Conservation (phyloP, 2,888 invertebrate genomes). For the Cetonia aurata region DNA sequence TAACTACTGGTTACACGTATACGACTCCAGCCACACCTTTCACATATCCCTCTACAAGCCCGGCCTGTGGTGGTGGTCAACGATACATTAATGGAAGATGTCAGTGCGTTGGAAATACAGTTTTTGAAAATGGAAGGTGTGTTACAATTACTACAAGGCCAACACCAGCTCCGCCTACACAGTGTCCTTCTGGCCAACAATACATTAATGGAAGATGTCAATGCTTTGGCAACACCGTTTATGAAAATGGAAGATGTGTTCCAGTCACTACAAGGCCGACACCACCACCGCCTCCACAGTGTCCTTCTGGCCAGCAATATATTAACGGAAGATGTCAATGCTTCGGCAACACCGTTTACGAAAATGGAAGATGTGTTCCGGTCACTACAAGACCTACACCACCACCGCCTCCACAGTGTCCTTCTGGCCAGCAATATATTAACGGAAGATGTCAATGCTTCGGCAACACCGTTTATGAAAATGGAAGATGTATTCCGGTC, state of each 20-base stretch:
- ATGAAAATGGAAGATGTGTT: conserved; percentile 31
- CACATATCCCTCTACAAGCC: conserved; percentile 37
- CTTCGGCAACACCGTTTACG: not conserved
- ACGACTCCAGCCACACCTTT: conserved; percentile 34
- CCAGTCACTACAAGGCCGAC: conserved; percentile 7
- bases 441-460: conserved; percentile 12
- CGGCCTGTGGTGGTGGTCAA: conserved; percentile 16
- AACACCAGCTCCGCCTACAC: conserved; percentile 6
- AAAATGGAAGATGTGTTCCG: conserved; percentile 32
- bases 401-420: not conserved
- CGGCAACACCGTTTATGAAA: no score
- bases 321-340: conserved; percentile 37
- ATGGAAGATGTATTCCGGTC: not conserved
- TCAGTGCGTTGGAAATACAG: conserved; percentile 10
- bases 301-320: conserved; percentile 29
- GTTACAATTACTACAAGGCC: conserved; percentile 13
- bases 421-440: not conserved
- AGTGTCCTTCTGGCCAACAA: conserved; percentile 21
- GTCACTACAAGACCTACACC: conserved; percentile 28
- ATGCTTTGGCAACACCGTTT: not conserved
- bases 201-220: conserved; percentile 31
- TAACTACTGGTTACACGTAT: not conserved
- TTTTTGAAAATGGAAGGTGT: conserved; percentile 36
- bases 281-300: conserved; percentile 22
- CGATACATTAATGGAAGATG: conserved; percentile 29